phyloP scores from a whole-genome alignment of 1,140 invertebrate genomes.

The Lordiphosa mommai region DNA sequence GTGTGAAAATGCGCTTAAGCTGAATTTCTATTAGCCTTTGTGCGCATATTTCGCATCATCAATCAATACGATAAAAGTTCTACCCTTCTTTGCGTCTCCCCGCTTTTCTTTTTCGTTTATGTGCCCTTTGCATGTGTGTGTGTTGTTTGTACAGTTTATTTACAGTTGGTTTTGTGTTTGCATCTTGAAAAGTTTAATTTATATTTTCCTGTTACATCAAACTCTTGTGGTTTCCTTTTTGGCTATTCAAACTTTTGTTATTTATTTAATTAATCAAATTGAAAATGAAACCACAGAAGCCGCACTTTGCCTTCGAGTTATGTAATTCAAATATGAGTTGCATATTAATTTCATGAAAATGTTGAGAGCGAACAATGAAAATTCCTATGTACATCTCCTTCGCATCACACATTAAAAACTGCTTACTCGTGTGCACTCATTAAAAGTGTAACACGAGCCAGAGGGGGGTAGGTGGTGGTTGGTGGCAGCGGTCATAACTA shows the following conservation, averaged over 20 bases:
- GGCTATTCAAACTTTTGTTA: conserved; percentile 10
- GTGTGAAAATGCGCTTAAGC: conserved; percentile 76
- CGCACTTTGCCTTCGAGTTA: conserved; percentile 32
- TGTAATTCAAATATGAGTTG: conserved; percentile 38
- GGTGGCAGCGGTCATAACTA: conserved; percentile 51
- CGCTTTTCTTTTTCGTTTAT: conserved; percentile 13
- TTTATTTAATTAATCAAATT: conserved; percentile 54
- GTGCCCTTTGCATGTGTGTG: conserved; percentile 11
- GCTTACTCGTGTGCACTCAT: conserved; percentile 60
- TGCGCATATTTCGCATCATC: conserved; percentile 76
- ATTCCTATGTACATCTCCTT: background rate
- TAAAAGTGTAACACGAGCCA: conserved; percentile 62
- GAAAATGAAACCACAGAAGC: conserved; percentile 39
- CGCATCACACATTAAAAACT: conserved; percentile 32
- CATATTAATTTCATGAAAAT: conserved; percentile 32
- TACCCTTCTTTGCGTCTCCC: background rate
- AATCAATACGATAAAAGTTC: conserved; percentile 75
- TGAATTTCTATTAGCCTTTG: conserved; percentile 78
- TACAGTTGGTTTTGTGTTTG: conserved; percentile 27
- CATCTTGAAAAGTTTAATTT: conserved; percentile 18
- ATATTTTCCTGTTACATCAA: conserved; percentile 4
- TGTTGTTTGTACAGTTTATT: conserved; percentile 38
- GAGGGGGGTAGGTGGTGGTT: conserved; percentile 3
- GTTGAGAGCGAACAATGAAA: conserved; percentile 22
- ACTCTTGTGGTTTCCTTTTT: conserved; percentile 17